Evolutionary conservation across 2,888 invertebrate species (phyloP).

Genomic region (Taenaris catops): DNA sequence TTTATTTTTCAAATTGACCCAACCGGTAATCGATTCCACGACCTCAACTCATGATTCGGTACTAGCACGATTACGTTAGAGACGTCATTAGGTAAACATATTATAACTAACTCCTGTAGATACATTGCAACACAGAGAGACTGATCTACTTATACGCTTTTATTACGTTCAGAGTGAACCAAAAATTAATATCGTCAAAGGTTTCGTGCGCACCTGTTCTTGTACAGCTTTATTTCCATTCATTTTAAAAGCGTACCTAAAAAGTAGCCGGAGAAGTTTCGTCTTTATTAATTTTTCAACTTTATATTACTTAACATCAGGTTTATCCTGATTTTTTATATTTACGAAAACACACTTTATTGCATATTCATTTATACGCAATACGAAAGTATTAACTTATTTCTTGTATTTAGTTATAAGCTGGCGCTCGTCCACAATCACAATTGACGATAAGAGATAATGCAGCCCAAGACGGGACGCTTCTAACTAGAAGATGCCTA

Average conservation of each 20-base stretch:
- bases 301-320: conserved; percentile 75
- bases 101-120: too few species aligned
- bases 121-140: too few species aligned
- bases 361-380: conserved; percentile 12
- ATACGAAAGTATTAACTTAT: not conserved
- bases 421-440: too few species aligned
- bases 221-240: conserved; percentile 77
- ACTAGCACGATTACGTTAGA: too few species aligned
- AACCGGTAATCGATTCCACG: too few species aligned
- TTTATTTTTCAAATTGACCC: too few species aligned
- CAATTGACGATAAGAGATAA: too few species aligned
- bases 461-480: too few species aligned
- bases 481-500: too few species aligned
- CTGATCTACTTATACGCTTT: conserved; percentile 13
- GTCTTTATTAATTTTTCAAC: conserved; percentile 80
- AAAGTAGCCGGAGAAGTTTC: conserved; percentile 70
- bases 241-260: conserved; percentile 77
- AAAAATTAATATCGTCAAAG: conserved; percentile 77
- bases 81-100: too few species aligned
- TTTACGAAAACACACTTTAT: conserved; percentile 17
- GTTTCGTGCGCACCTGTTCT: conserved; percentile 74
- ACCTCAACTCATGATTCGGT: too few species aligned
- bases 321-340: conserved; percentile 51
- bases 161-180: conserved; percentile 36
- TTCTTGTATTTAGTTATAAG: too few species aligned